phyloP scores from a whole-genome alignment of 2,113 vertebrate genomes.

The Oreotrochilus melanogaster region DNA sequence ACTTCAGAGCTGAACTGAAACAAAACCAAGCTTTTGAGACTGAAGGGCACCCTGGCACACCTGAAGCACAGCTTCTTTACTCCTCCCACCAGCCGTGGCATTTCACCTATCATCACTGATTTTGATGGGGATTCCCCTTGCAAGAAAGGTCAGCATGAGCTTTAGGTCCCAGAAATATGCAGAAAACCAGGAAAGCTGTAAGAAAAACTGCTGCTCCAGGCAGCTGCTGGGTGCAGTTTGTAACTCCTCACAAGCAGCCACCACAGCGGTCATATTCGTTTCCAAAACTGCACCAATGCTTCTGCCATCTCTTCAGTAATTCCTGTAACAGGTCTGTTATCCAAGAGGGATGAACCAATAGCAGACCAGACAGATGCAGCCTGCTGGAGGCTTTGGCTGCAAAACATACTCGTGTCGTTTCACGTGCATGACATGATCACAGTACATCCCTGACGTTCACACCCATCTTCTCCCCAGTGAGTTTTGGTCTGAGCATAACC shows the following conservation, averaged over 20 bases:
- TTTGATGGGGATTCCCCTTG: fast-evolving
- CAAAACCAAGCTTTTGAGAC: not conserved
- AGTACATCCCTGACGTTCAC: not conserved
- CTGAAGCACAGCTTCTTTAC: fast-evolving
- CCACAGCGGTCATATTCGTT: not conserved
- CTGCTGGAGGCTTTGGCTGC: not conserved
- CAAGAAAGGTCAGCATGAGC: not conserved
- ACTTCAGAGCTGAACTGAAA: not conserved
- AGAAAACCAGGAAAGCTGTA: not conserved
- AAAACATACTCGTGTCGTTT: not conserved
- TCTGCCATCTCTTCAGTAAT: not conserved
- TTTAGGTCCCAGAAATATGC: not conserved
- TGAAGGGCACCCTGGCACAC: fast-evolving
- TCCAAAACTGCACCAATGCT: not conserved
- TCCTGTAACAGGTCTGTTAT: not conserved
- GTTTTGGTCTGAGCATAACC: not conserved
- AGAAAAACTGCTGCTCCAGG: not conserved
- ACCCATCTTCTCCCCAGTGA: fast-evolving
- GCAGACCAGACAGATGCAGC: not conserved
- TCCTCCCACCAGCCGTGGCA: fast-evolving
- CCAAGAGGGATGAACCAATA: not conserved
- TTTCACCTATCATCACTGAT: fast-evolving
- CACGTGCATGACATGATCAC: fast-evolving
- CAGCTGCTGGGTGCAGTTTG: not conserved
- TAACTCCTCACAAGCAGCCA: not conserved